Base-by-base conservation (phyloP, 2,113 vertebrate species). In the Panthera uncia region DNA sequence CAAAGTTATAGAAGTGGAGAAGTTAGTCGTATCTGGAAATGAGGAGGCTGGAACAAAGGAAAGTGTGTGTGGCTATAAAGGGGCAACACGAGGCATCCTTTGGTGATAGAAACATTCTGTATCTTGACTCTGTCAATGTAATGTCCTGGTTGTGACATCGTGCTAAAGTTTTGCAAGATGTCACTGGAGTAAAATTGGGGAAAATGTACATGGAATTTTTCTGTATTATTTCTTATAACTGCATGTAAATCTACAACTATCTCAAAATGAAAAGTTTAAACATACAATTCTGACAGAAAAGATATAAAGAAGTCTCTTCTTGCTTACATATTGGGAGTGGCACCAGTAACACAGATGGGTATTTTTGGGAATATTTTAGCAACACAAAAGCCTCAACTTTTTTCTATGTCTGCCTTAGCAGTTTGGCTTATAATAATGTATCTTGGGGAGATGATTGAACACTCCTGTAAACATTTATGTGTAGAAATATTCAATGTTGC, bases 221-320 rank as follows among this genome's bases (percentile, higher is more conserved):
- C 23, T 65, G 33, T 27, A 63, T 81, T 89, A 16, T 68, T 87
- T 95, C 29, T 68, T 61, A 73, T 12, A 76, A 55, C 12, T 76
- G 21, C 55, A 16, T 68, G 5, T 65, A 52, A 89, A 82, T 81
- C 61, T 65, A 27, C 11, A 74, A 27, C 85, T 71, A 52, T 15
- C 36, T 90, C 27, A 96, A 97, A 90, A 86, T 66, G 45, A 55
- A 33, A 90, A 52, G 3, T 33, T 55, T 73, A 96, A 85, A 88
- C 52, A 23, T 69, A 29, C 36, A 33, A 78, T 57, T 87, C 31
- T 65, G 74, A 57, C 21, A 65, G 3, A 55, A 88, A 90, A 57
- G 13, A n/a, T 91, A 0, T 65, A 82, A 76, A 29, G 14, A 93
- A 57, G 8, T 48, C 12, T 81, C n/a, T n/a, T 83, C 48, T 91